Evolutionary conservation across 1,140 invertebrate species (phyloP), one percentile per base, ranked within the genome.

Genomic region (Brachionus plicatilis): DNA sequence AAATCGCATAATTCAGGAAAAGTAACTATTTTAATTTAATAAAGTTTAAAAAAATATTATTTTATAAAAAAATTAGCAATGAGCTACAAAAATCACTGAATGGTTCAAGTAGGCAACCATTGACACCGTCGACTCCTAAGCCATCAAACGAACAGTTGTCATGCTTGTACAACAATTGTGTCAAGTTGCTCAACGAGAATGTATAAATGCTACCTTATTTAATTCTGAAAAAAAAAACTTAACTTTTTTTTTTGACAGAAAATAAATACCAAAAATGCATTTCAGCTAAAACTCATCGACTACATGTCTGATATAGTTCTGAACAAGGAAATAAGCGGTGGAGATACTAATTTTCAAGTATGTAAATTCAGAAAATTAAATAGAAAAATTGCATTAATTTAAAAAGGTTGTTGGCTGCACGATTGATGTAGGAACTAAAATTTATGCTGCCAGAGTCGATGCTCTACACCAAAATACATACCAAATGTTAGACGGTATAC

Each of bases 261-360:
- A 82, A 82, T 82, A n/a, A 82, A 82, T 68, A 27, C 43, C 12
- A 82, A 82, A 82, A 82, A 82, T 65, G 79, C 79, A 1, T 82
- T 82, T 68, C 79, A 82, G 7, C 79, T 82, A 5, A 82, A 82
- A 66, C 24, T 82, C 6, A 82, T 82, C 9, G 79, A 82, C 37
- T 82, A 82, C 14, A 82, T 82, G 79, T 60, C 79, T 7, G 79
- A 82, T 47, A 82, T 82, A 27, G 79, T 82, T 20, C 7, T 68
- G 2, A 82, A 68, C 12, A 82, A 82, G 29, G 79, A 82, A 29
- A 82, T 82, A 2, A 47, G 33, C 45, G 79, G 79, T 7, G 79
- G 79, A 41, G 65, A 14, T 11, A 60, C 79, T 20, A 82, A 82
- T 65, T 82, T 82, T 47, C 79, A 82, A 65, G 79, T 82, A 27